These are phyloP conservation scores for Hucho hucho DNA, from an alignment of 2,113 vertebrate species.

Conservation along the genomic window DNA sequence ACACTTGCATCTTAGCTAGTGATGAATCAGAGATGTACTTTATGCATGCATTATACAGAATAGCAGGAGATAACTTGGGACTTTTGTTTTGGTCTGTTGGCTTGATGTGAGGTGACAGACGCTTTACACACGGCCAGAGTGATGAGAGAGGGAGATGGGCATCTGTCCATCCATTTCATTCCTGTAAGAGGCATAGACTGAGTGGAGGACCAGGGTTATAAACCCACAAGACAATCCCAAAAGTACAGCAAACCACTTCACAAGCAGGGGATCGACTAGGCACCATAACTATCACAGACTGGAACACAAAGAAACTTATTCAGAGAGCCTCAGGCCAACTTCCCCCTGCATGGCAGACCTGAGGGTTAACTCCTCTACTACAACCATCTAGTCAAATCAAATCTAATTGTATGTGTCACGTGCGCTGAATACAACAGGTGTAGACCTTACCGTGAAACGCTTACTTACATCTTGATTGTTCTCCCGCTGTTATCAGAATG, in stretches of 20 bases:
- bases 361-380: neutral
- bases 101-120: constrained; percentile 19
- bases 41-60: too few relatives aligned
- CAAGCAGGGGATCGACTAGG: constrained; percentile 41
- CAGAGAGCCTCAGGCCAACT: constrained; percentile 41
- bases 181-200: constrained; percentile 70
- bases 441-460: too few relatives aligned
- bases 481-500: neutral
- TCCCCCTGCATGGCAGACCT: constrained; percentile 10
- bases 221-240: constrained; percentile 64
- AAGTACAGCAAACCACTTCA: constrained; percentile 50
- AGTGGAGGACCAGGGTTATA: constrained; percentile 60
- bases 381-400: neutral
- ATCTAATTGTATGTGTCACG: too few relatives aligned
- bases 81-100: constrained; percentile 28
- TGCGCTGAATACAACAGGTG: too few relatives aligned
- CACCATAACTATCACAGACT: constrained; percentile 28
- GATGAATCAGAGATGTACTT: too few relatives aligned
- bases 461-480: constrained; percentile 14
- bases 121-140: constrained; percentile 23
- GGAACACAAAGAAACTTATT: constrained; percentile 30
- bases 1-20: neutral
- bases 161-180: constrained; percentile 61
- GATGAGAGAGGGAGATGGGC: constrained; percentile 44
- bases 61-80: too few relatives aligned